Evolutionary conservation across 2,797 vertebrate genomes (phyloP).

Genomic region (Lerista edwardsae): DNA sequence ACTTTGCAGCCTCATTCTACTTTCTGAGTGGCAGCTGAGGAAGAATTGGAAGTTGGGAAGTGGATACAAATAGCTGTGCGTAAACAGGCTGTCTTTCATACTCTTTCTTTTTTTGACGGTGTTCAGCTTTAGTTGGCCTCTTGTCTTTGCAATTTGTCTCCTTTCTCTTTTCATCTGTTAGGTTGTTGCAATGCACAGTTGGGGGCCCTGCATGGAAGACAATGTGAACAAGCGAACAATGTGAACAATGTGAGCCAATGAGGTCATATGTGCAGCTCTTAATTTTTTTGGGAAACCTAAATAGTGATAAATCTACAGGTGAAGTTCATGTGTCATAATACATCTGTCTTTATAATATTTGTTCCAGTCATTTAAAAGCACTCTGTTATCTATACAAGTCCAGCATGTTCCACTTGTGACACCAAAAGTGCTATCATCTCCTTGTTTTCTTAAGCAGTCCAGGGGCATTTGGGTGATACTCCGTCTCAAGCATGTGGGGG

Average conservation of each 20-base stretch:
- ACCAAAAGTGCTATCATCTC: neutral
- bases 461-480: too few relatives aligned
- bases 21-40: rapidly evolving
- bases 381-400: neutral
- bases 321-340: neutral
- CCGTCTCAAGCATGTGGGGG: too few relatives aligned
- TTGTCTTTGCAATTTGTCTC: rapidly evolving
- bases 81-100: conserved; percentile 25
- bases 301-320: neutral
- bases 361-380: neutral
- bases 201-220: neutral
- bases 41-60: neutral
- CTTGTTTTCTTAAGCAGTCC: neutral
- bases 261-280: neutral
- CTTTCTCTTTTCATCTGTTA: neutral
- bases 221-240: rapidly evolving
- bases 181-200: rapidly evolving
- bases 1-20: neutral
- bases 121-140: neutral
- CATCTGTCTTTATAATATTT: neutral
- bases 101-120: neutral
- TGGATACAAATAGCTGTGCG: neutral
- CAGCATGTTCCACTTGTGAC: neutral
- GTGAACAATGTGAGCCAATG: rapidly evolving
- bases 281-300: neutral